phyloP scores from a whole-genome alignment of 2,888 invertebrate species.

The Amblyjoppa proteus region DNA sequence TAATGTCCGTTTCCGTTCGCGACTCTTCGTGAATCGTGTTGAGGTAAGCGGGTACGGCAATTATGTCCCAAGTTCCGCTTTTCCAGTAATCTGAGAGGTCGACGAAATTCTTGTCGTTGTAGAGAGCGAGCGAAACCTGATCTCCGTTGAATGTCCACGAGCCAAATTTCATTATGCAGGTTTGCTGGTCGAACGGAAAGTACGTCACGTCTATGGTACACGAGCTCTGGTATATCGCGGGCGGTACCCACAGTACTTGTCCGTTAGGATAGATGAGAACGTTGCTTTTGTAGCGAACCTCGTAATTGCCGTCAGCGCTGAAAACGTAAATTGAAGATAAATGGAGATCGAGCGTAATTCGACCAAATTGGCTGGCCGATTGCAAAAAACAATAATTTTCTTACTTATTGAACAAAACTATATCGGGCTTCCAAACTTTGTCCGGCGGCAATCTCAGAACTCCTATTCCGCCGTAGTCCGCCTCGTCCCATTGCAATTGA shows the following conservation, averaged over 20 bases:
- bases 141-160: slow-evolving; percentile 99
- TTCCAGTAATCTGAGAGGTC: slow-evolving; percentile 99
- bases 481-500: slow-evolving; percentile 98
- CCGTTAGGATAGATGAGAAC: slow-evolving; percentile 98
- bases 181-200: slow-evolving; percentile 99
- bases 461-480: slow-evolving; percentile 98
- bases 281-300: slow-evolving; percentile 99
- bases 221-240: slow-evolving; percentile 99
- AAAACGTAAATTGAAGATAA: slow-evolving; percentile 73
- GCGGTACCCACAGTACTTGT: slow-evolving; percentile 99
- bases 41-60: slow-evolving; percentile 96
- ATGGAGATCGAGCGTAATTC: background rate
- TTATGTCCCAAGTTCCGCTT: slow-evolving; percentile 99
- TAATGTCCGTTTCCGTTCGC: slow-evolving; percentile 97
- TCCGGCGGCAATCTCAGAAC: slow-evolving; percentile 97
- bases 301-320: slow-evolving; percentile 99
- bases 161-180: slow-evolving; percentile 99
- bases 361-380: background rate
- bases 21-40: slow-evolving; percentile 93
- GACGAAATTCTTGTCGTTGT: slow-evolving; percentile 98
- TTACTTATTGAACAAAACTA: slow-evolving; percentile 99
- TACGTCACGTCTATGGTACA: slow-evolving; percentile 99
- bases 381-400: slow-evolving; percentile 78
- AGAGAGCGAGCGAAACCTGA: slow-evolving; percentile 97
- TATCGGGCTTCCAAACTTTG: slow-evolving; percentile 99